Evolutionary conservation across 2,797 vertebrate genomes (phyloP), one percentile per base, ranked within the genome.

Genomic region (Pterois miles): DNA sequence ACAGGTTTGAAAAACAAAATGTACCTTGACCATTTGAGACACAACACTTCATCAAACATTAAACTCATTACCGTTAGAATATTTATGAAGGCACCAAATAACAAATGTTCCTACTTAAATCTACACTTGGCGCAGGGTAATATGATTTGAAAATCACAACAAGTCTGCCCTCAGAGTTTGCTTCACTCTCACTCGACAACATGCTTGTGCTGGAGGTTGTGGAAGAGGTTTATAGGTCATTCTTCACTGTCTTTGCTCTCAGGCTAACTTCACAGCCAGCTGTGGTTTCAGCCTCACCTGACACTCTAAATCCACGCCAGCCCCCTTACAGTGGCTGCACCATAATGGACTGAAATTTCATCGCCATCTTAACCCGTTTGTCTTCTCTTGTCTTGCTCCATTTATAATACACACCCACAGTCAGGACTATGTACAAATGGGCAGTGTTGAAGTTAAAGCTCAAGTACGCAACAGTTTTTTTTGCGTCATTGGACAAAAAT

Each of bases 311-410:
- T 48, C 52, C 50, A 53, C 2, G 9, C 23, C 54, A 53, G 71
- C 50, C 75, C 75, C 36, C 29, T 27, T 53, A 25, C 23, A 50
- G 23, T 18, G 34, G 22, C 10, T 33, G 54, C n/a, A 22, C 68
- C 33, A 10, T 66, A 40, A 70, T 33, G 66, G 46, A 68, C 6
- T 64, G 62, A 83, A 76, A 68, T 84, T 63, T 76, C 70, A 64
- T 29, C 20, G 23, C 20, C 33, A 33, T 84, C 67, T 75, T 54
- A 40, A 76, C 58, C 69, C 65, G 74, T 88, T 88, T 75, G 33
- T 81, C 77, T 80, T 85, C 48, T 63, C 60, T 54, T 73, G 62
- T 83, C 78, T 36, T 33, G 40, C 40, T 82, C 69, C 48, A 76
- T 83, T 71, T 57, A 80, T 87, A 80, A 74, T 34, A 62, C 46